phyloP scores from a whole-genome alignment of 2,113 vertebrate genomes.

The Cebidichthys violaceus region DNA sequence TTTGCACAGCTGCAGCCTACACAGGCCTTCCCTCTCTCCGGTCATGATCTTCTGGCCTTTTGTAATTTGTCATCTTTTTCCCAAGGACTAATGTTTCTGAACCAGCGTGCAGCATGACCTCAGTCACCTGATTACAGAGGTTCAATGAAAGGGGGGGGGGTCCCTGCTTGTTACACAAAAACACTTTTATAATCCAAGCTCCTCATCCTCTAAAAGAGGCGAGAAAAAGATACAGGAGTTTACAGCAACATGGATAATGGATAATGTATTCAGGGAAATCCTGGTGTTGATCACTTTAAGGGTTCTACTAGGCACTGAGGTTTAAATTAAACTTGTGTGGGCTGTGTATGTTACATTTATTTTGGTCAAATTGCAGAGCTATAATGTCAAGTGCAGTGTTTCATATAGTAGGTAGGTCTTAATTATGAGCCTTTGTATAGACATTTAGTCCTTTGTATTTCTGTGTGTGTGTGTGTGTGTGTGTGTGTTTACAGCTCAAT shows the following conservation, averaged over 20 bases:
- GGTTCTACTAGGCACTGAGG: neutral
- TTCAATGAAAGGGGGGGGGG: neutral
- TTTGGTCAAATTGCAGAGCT: neutral
- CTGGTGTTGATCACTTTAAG: constrained; percentile 4
- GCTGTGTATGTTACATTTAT: constrained; percentile 15
- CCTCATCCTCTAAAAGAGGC: neutral
- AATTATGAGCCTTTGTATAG: constrained; percentile 5
- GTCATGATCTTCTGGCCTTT: constrained; percentile 18
- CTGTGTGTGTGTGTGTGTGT: neutral
- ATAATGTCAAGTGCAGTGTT: neutral
- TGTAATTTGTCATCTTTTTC: constrained; percentile 44
- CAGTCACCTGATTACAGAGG: constrained; percentile 46
- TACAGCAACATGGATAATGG: neutral
- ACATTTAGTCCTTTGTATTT: neutral
- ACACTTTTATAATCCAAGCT: constrained; percentile 1
- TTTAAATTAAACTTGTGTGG: constrained; percentile 13
- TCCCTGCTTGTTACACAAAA: constrained; percentile 17
- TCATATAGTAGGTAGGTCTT: neutral
- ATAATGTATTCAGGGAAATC: constrained; percentile 7
- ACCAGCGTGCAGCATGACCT: constrained; percentile 38
- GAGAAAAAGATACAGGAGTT: neutral
- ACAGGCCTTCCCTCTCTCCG: constrained; percentile 8
- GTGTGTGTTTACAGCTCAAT: neutral
- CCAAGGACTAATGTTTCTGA: constrained; percentile 56
- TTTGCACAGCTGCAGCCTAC: constrained; percentile 13